Percentiles rank a stretch among this genome's conserved stretches.
Evolutionary conservation across 2,113 vertebrate species (phyloP).

Genomic region (Anguilla rostrata): DNA sequence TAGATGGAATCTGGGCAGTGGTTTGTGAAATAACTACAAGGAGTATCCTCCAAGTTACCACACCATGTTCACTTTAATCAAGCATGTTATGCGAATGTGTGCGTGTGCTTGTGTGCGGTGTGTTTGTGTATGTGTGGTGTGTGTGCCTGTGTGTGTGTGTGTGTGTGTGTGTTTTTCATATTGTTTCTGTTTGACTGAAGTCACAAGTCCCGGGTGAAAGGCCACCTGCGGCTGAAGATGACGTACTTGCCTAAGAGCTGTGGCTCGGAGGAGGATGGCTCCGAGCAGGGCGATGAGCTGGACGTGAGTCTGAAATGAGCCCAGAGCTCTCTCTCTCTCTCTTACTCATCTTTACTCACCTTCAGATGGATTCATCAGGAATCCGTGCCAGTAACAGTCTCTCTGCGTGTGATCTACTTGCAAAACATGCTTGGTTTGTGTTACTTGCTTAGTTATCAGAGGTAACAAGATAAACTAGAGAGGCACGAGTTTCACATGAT

Average conservation of each 20-base stretch:
- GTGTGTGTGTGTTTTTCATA: neutral
- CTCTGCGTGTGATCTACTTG: neutral
- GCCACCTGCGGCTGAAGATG: constrained; percentile 96
- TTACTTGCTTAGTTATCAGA: neutral
- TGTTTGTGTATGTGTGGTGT: neutral
- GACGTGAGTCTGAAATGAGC: constrained; percentile 73
- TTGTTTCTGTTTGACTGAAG: constrained; percentile 61
- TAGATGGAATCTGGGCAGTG: neutral
- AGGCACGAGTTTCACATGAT: neutral
- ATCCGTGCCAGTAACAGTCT: neutral
- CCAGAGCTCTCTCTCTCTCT: neutral
- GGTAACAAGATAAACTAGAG: neutral
- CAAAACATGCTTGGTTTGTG: neutral
- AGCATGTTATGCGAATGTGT: neutral
- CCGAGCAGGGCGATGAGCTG: constrained; percentile 81
- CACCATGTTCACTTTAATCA: neutral
- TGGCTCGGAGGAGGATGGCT: constrained; percentile 80
- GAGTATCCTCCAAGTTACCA: neutral
- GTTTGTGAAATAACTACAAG: neutral
- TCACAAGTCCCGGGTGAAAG: constrained; percentile 94
- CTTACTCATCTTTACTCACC: neutral
- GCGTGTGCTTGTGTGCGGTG: neutral
- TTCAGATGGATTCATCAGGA: neutral
- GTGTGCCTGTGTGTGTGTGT: no score
- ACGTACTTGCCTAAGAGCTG: constrained; percentile 88